Evolutionary conservation across 2,113 vertebrate species (phyloP).

Genomic region (Stictonetta naevosa): DNA sequence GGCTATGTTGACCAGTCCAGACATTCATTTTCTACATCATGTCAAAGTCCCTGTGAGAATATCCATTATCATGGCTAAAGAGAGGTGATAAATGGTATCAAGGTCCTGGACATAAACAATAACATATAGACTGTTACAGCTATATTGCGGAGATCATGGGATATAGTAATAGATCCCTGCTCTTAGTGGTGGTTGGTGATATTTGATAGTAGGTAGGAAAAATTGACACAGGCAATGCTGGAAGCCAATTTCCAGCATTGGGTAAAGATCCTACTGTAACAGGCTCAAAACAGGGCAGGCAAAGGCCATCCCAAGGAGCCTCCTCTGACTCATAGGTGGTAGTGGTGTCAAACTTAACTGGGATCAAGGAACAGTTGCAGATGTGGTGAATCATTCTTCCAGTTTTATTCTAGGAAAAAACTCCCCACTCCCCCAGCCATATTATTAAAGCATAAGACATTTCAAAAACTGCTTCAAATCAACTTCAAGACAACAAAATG

Average conservation of each 20-base stretch:
- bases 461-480: constrained; percentile 40
- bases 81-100: not conserved
- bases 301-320: constrained; percentile 35
- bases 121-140: not conserved
- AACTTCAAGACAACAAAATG: not conserved
- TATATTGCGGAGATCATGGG: not conserved
- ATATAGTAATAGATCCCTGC: constrained; percentile 1
- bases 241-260: constrained; percentile 28
- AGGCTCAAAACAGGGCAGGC: constrained; percentile 51
- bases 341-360: constrained; percentile 57
- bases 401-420: constrained; percentile 67
- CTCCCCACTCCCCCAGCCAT: constrained; percentile 28
- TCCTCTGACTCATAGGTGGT: constrained; percentile 66
- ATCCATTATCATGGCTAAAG: not conserved
- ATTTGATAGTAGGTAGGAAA: constrained; percentile 67
- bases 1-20: not conserved
- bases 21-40: not conserved
- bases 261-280: constrained; percentile 49
- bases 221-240: constrained; percentile 38
- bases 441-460: constrained; percentile 53
- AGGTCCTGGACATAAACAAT: not conserved
- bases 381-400: constrained; percentile 62
- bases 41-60: not conserved
- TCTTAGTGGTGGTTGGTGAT: not conserved
- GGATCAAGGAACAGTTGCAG: constrained; percentile 58